Evolutionary conservation across 2,797 vertebrate species (phyloP).

Genomic region (Spheniscus humboldti): DNA sequence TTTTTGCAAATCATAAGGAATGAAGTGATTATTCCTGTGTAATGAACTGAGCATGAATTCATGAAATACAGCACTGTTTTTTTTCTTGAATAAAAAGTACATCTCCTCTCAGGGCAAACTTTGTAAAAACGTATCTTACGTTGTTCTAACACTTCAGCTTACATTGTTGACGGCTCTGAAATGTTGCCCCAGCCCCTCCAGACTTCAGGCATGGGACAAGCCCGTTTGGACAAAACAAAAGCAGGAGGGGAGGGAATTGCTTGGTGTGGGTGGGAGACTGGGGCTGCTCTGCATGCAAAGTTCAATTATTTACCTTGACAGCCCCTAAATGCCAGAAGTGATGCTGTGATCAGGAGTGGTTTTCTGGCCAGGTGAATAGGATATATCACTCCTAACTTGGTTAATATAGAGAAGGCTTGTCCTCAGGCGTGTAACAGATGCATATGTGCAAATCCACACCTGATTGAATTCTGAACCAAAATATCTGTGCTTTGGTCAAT

Average conservation of each 20-base stretch:
- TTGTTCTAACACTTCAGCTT: not conserved
- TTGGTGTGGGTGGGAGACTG: not conserved
- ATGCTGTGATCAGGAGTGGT: not conserved
- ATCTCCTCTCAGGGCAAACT: not conserved
- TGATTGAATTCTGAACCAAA: not conserved
- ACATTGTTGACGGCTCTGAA: not conserved
- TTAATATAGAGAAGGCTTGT: not conserved
- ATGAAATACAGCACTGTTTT: not conserved
- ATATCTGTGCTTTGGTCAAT: not conserved
- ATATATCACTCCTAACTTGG: not conserved
- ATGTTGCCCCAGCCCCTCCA: not conserved
- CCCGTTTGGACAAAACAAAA: not conserved
- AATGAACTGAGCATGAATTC: not conserved
- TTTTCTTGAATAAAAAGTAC: not conserved
- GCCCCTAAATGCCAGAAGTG: not conserved
- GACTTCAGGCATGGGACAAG: not conserved
- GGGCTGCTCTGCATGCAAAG: not conserved
- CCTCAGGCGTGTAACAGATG: not conserved
- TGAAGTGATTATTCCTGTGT: not conserved
- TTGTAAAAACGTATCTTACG: not conserved
- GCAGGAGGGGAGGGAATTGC: not conserved
- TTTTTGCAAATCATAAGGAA: not conserved
- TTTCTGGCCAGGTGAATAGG: not conserved
- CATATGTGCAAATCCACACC: not conserved
- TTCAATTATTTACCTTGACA: not conserved